Percentiles rank a stretch among this genome's conserved stretches.
Evolutionary conservation across 1,140 invertebrate genomes (phyloP).

Genomic region (Drosophila insularis): DNA sequence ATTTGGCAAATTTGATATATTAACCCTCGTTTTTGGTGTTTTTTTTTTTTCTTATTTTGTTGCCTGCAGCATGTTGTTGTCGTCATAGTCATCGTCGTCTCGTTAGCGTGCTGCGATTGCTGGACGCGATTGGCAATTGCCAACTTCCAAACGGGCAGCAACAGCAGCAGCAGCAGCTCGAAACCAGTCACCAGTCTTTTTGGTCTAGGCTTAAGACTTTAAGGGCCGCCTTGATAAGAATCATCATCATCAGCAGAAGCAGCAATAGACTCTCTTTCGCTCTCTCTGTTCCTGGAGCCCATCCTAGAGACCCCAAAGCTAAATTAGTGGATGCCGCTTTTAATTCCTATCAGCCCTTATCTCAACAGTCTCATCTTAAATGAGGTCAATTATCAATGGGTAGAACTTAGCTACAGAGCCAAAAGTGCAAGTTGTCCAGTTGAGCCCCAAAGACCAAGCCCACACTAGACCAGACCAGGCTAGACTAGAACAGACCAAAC

Average conservation of each 20-base stretch:
- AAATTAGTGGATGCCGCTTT: conserved; percentile 80
- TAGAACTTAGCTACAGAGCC: conserved; percentile 25
- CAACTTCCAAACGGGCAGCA: conserved; percentile 59
- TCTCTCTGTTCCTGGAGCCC: conserved; percentile 4
- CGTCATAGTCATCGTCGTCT: conserved; percentile 76
- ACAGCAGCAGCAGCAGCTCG: conserved; percentile 22
- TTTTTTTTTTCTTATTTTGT: neutral
- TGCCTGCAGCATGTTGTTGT: conserved; percentile 74
- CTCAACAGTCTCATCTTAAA: conserved; percentile 67
- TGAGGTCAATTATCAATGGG: conserved; percentile 74
- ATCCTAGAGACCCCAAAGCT: conserved; percentile 32
- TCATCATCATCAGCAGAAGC: conserved; percentile 46
- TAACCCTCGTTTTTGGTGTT: conserved; percentile 44
- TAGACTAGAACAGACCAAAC: neutral
- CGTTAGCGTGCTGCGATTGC: conserved; percentile 75
- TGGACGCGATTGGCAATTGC: conserved; percentile 74
- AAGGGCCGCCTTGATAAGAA: conserved; percentile 73
- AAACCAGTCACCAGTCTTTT: conserved; percentile 45
- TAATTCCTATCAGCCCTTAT: conserved; percentile 74
- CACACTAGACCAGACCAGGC: neutral
- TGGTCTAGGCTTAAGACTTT: conserved; percentile 65
- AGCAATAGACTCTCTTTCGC: conserved; percentile 8
- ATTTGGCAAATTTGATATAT: neutral
- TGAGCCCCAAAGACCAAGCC: neutral
- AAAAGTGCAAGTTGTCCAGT: conserved; percentile 73